Evolutionary conservation across 2,888 invertebrate genomes (phyloP), one percentile per base, ranked within the genome.

Genomic region (Leptura quadrifasciata): DNA sequence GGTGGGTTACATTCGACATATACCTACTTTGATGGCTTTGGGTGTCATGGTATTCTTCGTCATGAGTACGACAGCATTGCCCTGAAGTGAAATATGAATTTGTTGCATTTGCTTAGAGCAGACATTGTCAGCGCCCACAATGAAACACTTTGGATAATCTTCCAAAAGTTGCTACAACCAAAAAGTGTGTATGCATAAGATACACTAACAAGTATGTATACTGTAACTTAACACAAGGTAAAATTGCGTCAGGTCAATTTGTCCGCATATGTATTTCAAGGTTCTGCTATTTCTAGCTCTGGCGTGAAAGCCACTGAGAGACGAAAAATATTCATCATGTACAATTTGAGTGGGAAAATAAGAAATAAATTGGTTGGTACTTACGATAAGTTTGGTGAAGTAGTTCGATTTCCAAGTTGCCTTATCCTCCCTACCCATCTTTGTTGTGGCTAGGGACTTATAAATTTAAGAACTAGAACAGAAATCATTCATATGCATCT

Each of bases 391-490:
- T 92, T 98, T 98, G 85, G 94, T 91, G 93, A 99, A 99, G 92
- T 98, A 99, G 90, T 96, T 97, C 80, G 97, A 93, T 92, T 99
- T 99, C 99, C 99, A 99, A 86, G 97, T 93, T 89, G 97, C 93
- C 92, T 97, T 98, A 96, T 99, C 99, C 98, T 98, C 99, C 97
- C 98, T 98, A 97, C 97, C 99, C 99, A 99, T 99, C 97, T 94
- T 98, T 92, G 87, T 88, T 91, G 90, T 91, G 91, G 89, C 90
- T 91, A 93, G 93, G 93, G 93, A 93, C 92, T 91, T 89, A 83
- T 84, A 93, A 93, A 93, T 95, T 95, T 95, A 95, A 95, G 95
- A 94, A 95, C 95, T 95, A 91, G 72, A 94, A 93, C 83, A 84
- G 21, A 31, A 69, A 65, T 8, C 35, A 8, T 6, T 39, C 8